Evolutionary conservation across 2,113 vertebrate species (phyloP).

Genomic region (Apteryx mantelli): DNA sequence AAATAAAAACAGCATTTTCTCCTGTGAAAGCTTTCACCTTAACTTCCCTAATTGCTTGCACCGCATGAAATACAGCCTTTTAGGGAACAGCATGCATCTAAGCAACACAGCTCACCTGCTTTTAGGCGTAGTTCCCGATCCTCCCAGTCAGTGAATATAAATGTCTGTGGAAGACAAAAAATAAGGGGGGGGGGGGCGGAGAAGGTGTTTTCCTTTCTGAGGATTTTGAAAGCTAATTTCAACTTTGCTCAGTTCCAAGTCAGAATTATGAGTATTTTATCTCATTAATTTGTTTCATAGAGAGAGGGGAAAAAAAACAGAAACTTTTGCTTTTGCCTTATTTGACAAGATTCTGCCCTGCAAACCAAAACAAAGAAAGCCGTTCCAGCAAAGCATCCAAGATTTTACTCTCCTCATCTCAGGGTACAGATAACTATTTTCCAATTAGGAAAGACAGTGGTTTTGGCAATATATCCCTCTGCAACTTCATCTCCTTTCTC

Average conservation of each 20-base stretch:
- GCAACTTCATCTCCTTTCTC: not conserved
- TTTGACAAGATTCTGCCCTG: not conserved
- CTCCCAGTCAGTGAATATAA: slow-evolving; percentile 95
- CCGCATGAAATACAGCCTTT: not conserved
- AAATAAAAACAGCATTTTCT: not conserved
- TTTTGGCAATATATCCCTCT: not conserved
- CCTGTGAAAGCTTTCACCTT: not conserved
- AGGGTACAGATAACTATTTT: not conserved
- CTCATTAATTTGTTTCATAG: not conserved
- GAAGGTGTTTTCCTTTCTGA: not conserved
- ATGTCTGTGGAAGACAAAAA: slow-evolving; percentile 81
- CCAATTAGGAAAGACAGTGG: not conserved
- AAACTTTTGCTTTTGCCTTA: not conserved
- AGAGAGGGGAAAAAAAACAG: not conserved
- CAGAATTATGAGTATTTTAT: not conserved
- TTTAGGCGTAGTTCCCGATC: slow-evolving; percentile 85
- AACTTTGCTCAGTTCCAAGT: not conserved
- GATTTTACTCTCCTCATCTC: not conserved
- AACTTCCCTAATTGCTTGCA: not conserved
- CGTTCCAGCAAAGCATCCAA: not conserved
- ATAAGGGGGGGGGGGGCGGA: not conserved
- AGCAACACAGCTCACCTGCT: slow-evolving; percentile 75
- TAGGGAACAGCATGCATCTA: not conserved
- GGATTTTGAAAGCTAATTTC: not conserved
- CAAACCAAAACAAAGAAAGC: not conserved